Base-by-base conservation (phyloP, 2,888 invertebrate genomes). In the Rapana venosa region DNA sequence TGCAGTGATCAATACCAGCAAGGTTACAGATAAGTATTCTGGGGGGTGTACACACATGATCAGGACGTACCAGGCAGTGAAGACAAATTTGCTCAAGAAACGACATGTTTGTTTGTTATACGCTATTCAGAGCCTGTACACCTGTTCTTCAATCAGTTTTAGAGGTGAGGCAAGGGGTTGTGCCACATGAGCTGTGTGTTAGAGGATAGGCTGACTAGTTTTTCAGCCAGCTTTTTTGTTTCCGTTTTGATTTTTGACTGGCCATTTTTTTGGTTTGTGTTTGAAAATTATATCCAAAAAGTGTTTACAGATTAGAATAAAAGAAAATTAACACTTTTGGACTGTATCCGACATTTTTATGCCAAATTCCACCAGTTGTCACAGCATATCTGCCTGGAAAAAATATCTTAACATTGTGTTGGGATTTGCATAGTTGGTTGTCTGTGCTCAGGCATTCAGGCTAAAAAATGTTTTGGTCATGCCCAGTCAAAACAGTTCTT, bases 91-190 rank as follows among this genome's bases (percentile, higher is more conserved):
- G n/a, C 32, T 11, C 87, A 58, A 70, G 58, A 58, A 87, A 26
- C 32, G 22, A 6, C 70, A 6, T 87, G 87, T 26, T 87, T 87
- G 87, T 4, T 35, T 70, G 66, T 87, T 87, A 87, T 87, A 87
- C 87, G 87, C 87, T 87, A 87, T 87, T 87, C 87, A 87, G 87
- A 87, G 87, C 87, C 66, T 70, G 70, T 61, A 70, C 36, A 22
- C 15, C 79, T 36, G 35, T 35, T 35, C 13, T 17, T 6, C 26
- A 2, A 66, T 22, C 26, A 17, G 13, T 66, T 66, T 26, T 22
- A 26, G 26, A 26, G 66, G 26, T 66, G 17, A 6, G 66, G 26
- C 1, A 66, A 22, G 66, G 66, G 66, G 66, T 22, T 66, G 20
- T 66, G 26, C 26, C 1, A 66, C 26, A 66, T 22, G 13, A 66